Conservation (phyloP, 92 coral and sea anemone genomes). For the Palythoa grandis region DNA sequence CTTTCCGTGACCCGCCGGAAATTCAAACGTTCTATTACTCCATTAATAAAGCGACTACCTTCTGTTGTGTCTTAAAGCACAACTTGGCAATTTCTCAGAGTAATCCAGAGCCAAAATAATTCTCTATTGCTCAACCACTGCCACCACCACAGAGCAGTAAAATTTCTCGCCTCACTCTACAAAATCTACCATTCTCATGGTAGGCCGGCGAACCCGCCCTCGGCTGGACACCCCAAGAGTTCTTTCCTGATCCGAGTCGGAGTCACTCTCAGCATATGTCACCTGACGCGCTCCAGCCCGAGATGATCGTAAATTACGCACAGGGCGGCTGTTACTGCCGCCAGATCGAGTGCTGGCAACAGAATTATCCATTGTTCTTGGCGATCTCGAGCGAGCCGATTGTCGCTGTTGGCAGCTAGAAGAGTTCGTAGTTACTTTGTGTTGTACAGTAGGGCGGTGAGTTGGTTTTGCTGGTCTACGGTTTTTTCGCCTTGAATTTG, state of each 20-base stretch:
- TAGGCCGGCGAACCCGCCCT: constrained; percentile 94
- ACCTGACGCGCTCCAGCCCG: constrained; percentile 61
- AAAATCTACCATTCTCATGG: constrained; percentile 92
- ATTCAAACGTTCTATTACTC: too few relatives aligned
- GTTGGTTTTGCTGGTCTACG: constrained; percentile 78
- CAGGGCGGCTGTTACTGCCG: constrained; percentile 23
- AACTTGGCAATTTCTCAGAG: neutral
- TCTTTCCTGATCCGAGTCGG: constrained; percentile 85
- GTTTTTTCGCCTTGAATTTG: constrained; percentile 54
- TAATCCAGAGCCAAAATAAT: neutral
- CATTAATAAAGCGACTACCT: neutral
- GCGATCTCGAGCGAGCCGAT: constrained; percentile 41
- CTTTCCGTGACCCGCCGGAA: too few relatives aligned
- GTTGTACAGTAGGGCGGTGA: constrained; percentile 77
- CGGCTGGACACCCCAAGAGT: constrained; percentile 85
- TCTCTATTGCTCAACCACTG: neutral
- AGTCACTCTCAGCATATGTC: constrained; percentile 88
- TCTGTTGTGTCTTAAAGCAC: neutral
- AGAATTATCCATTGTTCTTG: constrained; percentile 52
- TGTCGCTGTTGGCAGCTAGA: constrained; percentile 39
- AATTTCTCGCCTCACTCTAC: constrained; percentile 62
- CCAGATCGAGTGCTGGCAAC: constrained; percentile 29
- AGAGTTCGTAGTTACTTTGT: constrained; percentile 9
- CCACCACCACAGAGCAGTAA: neutral
- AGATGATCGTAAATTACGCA: constrained; percentile 65